Base-by-base conservation (phyloP, 1,140 invertebrate genomes). In the Trichonephila clavata region DNA sequence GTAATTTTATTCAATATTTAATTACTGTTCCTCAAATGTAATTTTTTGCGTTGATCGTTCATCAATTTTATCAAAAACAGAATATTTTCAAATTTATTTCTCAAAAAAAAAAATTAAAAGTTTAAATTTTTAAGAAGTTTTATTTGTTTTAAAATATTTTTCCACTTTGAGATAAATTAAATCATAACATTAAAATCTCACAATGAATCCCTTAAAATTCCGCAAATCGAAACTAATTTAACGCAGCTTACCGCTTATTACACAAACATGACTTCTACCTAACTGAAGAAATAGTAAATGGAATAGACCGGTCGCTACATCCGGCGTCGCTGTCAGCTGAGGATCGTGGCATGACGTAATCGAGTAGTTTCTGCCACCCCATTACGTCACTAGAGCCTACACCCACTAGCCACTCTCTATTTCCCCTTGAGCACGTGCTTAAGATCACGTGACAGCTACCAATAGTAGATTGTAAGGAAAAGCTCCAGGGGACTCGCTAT, bases 251-350 rank as follows among this genome's bases (percentile, higher is more conserved):
- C 14, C 8, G n/a, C 16, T 21, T 24, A 27, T 60, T 68, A 77
- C 20, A 21, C 20, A 21, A 24, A 16, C 39, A 10, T 27, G 18
- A 10, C 24, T 14, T 39, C 81, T 60, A 80, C 32, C 50, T 57
- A 10, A 8, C n/a, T 43, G 13, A 57, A 65, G 60, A 83, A 60
- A 83, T 57, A 84, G 83, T 63, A 93, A 86, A 43, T 88, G 68
- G 92, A 80, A 80, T 86, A 68, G 90, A 65, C 90, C 81, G 90
- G 81, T 80, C 83, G 43, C n/a, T 24, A 71, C 86, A 93, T 93
- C 92, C 92, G 92, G 92, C 92, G 92, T 93, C 83, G 80, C 91
- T 92, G 91, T 92, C 92, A 93, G 92, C 92, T 93, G 92, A 93
- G 92, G 91, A 92, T 86, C 91, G 83, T 93, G 71, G 61, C 86